phyloP scores from a whole-genome alignment of 2,888 invertebrate species.

The Melieria picta region DNA sequence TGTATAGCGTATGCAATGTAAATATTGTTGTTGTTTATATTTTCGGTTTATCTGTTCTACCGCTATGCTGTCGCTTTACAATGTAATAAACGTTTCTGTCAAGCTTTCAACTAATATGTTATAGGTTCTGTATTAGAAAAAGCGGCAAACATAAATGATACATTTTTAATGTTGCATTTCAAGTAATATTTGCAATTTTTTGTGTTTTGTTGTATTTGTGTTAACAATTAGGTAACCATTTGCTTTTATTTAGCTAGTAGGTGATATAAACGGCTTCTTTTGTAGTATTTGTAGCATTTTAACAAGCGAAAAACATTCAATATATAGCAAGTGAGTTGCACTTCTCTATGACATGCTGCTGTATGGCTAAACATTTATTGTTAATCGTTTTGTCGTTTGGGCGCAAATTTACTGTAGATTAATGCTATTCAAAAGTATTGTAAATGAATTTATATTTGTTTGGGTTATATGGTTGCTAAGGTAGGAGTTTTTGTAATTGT shows the following conservation, averaged over 20 bases:
- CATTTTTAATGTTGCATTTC: slow-evolving; percentile 14
- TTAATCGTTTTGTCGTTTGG: background rate
- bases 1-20: background rate
- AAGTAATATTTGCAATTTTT: slow-evolving; percentile 12
- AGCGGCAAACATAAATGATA: slow-evolving; percentile 27
- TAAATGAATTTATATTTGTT: background rate
- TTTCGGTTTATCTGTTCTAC: too few relatives aligned
- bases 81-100: background rate
- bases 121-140: slow-evolving; percentile 17
- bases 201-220: slow-evolving; percentile 9
- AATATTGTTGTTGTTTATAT: too few relatives aligned
- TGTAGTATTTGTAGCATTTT: slow-evolving; percentile 47
- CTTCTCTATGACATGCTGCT: background rate
- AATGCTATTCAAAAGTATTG: background rate
- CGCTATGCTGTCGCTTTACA: too few relatives aligned
- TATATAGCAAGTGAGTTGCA: slow-evolving; percentile 43
- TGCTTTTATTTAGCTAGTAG: slow-evolving; percentile 20
- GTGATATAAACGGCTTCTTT: slow-evolving; percentile 44
- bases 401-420: background rate
- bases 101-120: background rate
- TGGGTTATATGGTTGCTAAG: too few relatives aligned
- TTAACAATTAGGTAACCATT: slow-evolving; percentile 30
- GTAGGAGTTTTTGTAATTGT: too few relatives aligned
- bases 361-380: background rate
- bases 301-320: slow-evolving; percentile 60